Evolutionary conservation across 2,113 vertebrate species (phyloP).

Genomic region (Uria lomvia): DNA sequence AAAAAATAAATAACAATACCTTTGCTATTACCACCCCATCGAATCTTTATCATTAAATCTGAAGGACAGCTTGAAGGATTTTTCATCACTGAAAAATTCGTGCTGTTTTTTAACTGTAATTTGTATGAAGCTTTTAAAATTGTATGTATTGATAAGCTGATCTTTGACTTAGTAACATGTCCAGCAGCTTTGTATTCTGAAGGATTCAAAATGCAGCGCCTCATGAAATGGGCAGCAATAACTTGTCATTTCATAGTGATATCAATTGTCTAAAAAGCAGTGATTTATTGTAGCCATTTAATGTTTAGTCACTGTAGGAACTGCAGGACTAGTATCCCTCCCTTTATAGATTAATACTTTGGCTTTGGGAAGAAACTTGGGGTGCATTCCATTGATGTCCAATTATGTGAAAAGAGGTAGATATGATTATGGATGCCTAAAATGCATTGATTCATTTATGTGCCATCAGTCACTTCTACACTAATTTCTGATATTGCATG

Average conservation of each 20-base stretch:
- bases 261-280: not conserved
- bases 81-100: not conserved
- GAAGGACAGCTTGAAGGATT: not conserved
- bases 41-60: not conserved
- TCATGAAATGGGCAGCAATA: not conserved
- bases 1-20: not conserved
- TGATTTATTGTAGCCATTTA: not conserved
- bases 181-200: not conserved
- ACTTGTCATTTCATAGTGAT: not conserved
- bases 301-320: not conserved
- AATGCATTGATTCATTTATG: not conserved
- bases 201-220: not conserved
- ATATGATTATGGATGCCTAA: not conserved
- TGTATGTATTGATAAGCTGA: not conserved
- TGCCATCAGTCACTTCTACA: not conserved
- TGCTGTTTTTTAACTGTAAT: not conserved
- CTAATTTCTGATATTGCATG: not conserved
- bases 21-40: not conserved
- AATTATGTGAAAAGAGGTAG: not conserved
- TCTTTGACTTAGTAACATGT: not conserved
- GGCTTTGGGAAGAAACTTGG: not conserved
- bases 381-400: not conserved
- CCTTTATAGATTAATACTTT: not conserved
- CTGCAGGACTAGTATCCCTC: not conserved
- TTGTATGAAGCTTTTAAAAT: not conserved